Evolutionary conservation across 2,797 vertebrate species (phyloP), one percentile per base, ranked within the genome.

Genomic region (Apogon hyalosoma): DNA sequence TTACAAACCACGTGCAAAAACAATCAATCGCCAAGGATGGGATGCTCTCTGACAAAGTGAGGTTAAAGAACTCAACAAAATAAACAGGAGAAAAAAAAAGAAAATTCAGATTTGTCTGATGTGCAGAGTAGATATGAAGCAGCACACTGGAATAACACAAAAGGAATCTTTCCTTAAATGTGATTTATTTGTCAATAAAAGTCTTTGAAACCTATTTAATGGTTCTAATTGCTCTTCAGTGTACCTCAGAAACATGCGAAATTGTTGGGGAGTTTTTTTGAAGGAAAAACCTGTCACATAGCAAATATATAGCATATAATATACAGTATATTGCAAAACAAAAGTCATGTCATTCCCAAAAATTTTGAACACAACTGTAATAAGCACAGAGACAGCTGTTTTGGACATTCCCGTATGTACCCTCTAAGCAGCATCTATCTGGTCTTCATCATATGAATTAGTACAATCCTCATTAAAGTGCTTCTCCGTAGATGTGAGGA

Each of bases 1-100:
- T 88, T 86, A 83, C 75, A 59, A 50, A 49, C 59, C 43, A 3
- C 31, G 49, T 28, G 56, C 54, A 54, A 64, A 63, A 59, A 12
- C 12, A 16, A 79, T 89, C 81, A 48, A 83, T 86, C 76, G 3
- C 19, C 31, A n/a, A 31, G 46, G 48, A 63, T 61, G 53, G 72
- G 70, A 71, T 28, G 16, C 10, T 12, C 48, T 54, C 9, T 28
- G 61, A 36, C 45, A 52, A 42, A n/a, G 59, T 48, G 45, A 6
- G 11, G 10, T 4, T 18, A 15, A 24, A 7, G 33, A 46, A 68
- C 49, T 65, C 49, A 36, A 41, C 63, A 73, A 13, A 3, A 48
- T 19, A 64, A 10, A 48, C 15, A 2, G 46, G 28, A 21, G n/a
- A 15, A 46, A 46, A 49, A 12, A 50, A 3, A 11, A 54, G 28